These are phyloP conservation scores for Antennarius striatus DNA, from an alignment of 2,113 vertebrate genomes.

Conservation along the genomic window DNA sequence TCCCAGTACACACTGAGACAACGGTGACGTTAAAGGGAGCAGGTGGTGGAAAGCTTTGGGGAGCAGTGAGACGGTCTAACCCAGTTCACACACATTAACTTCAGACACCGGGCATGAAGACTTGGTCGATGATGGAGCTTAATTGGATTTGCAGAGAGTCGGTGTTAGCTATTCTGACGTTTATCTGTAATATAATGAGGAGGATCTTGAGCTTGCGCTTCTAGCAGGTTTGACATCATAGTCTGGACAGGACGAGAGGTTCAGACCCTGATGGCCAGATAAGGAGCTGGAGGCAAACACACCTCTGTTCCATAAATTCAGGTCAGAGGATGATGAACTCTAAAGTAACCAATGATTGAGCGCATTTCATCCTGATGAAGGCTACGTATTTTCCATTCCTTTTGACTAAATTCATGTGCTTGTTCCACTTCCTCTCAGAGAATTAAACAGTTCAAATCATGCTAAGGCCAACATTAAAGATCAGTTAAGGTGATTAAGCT, in stretches of 20 bases:
- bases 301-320: conserved; percentile 12
- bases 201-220: conserved; percentile 18
- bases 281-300: conserved; percentile 20
- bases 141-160: conserved; percentile 44
- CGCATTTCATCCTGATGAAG: conserved; percentile 18
- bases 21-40: conserved; percentile 36
- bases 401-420: neutral
- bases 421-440: too few relatives aligned
- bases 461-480: too few relatives aligned
- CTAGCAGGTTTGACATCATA: conserved; percentile 47
- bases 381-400: neutral
- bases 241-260: conserved; percentile 20
- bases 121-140: conserved; percentile 18
- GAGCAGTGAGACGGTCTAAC: conserved; percentile 8
- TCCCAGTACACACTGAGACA: conserved; percentile 16
- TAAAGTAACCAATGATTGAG: neutral
- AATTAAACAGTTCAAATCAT: too few relatives aligned
- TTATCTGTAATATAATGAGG: conserved; percentile 45
- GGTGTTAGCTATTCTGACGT: conserved; percentile 11
- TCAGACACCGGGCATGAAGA: conserved; percentile 13
- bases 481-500: too few relatives aligned
- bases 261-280: conserved; percentile 46
- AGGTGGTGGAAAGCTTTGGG: conserved; percentile 55
- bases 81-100: conserved; percentile 46
- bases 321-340: neutral